phyloP scores from a whole-genome alignment of 2,113 vertebrate genomes.

The Protobothrops flavoviridis region DNA sequence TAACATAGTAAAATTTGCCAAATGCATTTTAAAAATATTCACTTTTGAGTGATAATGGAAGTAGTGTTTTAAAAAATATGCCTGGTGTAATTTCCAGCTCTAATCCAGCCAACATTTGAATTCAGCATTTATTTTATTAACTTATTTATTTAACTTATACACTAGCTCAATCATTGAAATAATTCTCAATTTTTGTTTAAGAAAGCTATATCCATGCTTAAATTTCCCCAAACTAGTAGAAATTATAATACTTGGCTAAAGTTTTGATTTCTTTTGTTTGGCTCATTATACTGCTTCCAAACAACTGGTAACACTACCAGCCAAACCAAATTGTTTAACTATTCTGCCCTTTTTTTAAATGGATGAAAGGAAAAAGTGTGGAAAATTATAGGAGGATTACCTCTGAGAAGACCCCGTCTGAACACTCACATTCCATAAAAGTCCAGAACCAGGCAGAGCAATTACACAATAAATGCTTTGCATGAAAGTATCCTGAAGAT shows the following conservation, averaged over 20 bases:
- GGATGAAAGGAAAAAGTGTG: neutral
- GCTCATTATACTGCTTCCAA: neutral
- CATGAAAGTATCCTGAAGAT: neutral
- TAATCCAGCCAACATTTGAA: neutral
- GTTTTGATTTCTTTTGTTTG: neutral
- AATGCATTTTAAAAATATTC: conserved; percentile 11
- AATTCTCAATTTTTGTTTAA: neutral
- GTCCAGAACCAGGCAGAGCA: too few relatives aligned
- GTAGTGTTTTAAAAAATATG: neutral
- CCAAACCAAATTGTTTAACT: neutral
- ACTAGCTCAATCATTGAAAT: neutral
- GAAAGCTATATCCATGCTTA: neutral
- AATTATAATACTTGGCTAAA: neutral
- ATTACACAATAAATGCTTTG: too few relatives aligned
- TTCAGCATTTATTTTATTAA: neutral
- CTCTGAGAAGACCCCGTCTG: neutral
- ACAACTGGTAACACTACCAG: neutral
- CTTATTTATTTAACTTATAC: neutral
- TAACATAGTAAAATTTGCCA: neutral
- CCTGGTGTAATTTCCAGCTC: neutral
- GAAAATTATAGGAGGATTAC: neutral
- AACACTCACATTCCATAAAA: too few relatives aligned
- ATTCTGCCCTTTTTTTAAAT: neutral
- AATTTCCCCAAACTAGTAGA: neutral
- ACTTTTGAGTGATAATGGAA: neutral